Evolutionary conservation across 2,888 invertebrate genomes (phyloP), one percentile per base, ranked within the genome.

Genomic region (Drosophila demipolita): DNA sequence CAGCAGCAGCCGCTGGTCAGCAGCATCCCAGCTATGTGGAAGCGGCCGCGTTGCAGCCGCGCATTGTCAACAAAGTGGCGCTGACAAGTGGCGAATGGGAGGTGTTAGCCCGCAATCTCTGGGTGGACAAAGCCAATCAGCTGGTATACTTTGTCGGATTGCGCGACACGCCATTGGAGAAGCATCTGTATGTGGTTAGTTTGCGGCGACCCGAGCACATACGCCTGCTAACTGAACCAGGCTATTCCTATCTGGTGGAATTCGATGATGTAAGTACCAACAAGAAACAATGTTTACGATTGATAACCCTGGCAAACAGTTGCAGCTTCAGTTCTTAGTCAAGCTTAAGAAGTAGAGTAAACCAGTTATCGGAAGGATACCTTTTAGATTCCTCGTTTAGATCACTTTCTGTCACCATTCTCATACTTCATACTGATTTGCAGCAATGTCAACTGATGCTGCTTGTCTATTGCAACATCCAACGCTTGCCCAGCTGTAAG

Each of bases 61-160:
- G 95, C 84, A 94, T 96, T 73, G 91, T 95, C 63, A 95, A 95
- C 70, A 96, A 96, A 92, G 93, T 93, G 71, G 95, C 96, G 0
- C 94, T 98, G 82, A 98, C 98, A 0, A 95, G 95, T 17, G 99
- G 98, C 0, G 97, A 98, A n/a, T 99, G 98, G 98, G 98, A 98
- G 93, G 97, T 98, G 23, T 94, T 97, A 88, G 96, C 97, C 35
- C 95, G 96, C 73, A 96, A 96, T 93, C 94, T 99, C 62, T 98
- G 98, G 97, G 96, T 99, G 42, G 98, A 99, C 93, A 95, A 95
- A 73, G 92, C 94, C 5, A 94, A 96, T 75, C 95, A 96, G 69
- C 94, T 98, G 69, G 96, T 99, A 2, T 99, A 98, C 94, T 99
- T 99, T 94, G 95, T 97, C 89, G 99, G 97, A 6, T 94, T 98